Base-by-base conservation (phyloP, 2,797 vertebrate genomes). In the Sebastes minor region DNA sequence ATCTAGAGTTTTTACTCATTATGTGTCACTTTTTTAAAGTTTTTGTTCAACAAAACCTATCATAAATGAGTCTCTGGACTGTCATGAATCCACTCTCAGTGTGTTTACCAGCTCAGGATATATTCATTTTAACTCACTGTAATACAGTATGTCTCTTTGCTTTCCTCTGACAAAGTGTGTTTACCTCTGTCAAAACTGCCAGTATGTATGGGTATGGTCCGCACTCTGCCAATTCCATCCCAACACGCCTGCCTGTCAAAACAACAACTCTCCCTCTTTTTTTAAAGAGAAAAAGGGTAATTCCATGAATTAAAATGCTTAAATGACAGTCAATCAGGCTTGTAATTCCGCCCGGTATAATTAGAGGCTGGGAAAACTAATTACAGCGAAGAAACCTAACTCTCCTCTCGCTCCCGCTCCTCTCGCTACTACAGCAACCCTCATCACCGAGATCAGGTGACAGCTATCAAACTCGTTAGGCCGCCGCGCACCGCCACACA, bases 341-440 rank as follows among this genome's bases (percentile, higher is more conserved):
- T 97, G 94, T 95, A 96, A 93, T 94, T 94, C 94, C 92, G 95
- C 90, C 89, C 92, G 94, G 95, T 97, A 93, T 95, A 97, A 97
- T 96, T 97, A 96, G 95, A 90, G 92, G 94, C 95, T 94, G 95
- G 90, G 92, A 93, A 94, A 95, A 94, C 97, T 97, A 97, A 97
- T 97, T 97, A 97, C 96, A 96, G 94, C 91, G 92, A 91, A 95
- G 96, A 97, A 97, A 97, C 94, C 86, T 91, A 96, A 97, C 95
- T 94, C 91, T 95, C 92, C 92, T 96, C 95, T 97, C 94, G 90
- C 91, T 93, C 85, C 86, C 63, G 80, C 71, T 92, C 76, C 87
- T 81, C 89, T 80, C 82, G 89, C 92, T 89, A 89, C 92, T 89
- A 90, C 95, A 94, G 95, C 94, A 95, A 92, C 94, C 94, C 94